These are phyloP conservation scores for Rhincodon typus DNA, from an alignment of 2,797 vertebrate genomes.

Conservation along the genomic window DNA sequence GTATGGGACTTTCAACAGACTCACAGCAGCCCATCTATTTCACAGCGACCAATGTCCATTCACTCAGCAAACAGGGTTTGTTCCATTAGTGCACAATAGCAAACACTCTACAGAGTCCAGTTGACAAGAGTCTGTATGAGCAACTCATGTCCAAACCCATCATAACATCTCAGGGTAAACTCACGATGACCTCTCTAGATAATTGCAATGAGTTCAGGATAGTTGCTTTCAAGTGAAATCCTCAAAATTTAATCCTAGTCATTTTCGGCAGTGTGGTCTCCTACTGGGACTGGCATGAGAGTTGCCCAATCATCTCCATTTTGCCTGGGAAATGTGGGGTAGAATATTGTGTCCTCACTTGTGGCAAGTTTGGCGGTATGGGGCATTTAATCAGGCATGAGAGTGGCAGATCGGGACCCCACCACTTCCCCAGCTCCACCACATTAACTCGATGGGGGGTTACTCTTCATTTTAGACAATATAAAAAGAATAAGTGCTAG, in stretches of 20 bases:
- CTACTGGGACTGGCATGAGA: background rate
- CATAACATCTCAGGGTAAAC: too few species aligned
- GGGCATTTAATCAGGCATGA: background rate
- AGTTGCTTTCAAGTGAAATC: too few species aligned
- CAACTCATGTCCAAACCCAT: too few species aligned
- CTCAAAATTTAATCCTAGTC: too few species aligned
- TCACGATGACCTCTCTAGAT: too few species aligned
- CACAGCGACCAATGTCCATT: background rate
- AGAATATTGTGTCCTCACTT: background rate
- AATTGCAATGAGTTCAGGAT: too few species aligned
- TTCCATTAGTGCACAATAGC: background rate
- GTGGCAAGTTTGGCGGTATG: background rate
- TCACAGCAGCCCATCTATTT: background rate
- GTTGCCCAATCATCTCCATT: background rate
- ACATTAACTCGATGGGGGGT: background rate
- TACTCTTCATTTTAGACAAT: too few species aligned
- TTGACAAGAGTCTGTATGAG: background rate
- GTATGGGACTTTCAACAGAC: background rate
- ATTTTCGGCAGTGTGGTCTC: background rate
- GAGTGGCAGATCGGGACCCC: background rate
- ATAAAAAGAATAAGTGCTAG: too few species aligned
- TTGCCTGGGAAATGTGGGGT: background rate
- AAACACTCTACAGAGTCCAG: background rate
- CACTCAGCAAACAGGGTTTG: too few species aligned
- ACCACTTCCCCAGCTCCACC: background rate